Evolutionary conservation across 2,888 invertebrate genomes (phyloP).

Genomic region (Tipula helvola): DNA sequence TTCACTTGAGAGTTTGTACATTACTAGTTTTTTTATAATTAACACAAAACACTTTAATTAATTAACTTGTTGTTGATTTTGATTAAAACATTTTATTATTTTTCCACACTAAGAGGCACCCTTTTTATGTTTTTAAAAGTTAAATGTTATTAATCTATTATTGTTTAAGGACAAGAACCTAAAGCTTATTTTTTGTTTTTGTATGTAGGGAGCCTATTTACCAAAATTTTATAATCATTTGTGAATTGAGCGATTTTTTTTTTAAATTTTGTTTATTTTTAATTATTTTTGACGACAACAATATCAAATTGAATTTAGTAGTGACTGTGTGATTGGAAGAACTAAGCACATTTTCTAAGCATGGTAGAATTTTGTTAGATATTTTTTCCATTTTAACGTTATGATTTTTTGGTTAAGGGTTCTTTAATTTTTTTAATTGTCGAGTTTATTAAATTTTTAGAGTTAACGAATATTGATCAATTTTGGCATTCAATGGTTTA

Average conservation of each 20-base stretch:
- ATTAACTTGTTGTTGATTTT: slow-evolving; percentile 12
- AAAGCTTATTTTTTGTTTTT: neutral
- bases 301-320: slow-evolving; percentile 21
- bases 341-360: slow-evolving; percentile 40
- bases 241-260: slow-evolving; percentile 9
- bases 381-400: neutral
- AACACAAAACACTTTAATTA: slow-evolving; percentile 6
- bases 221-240: neutral
- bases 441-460: neutral
- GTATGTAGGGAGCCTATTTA: slow-evolving; percentile 5
- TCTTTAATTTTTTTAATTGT: neutral
- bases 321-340: slow-evolving; percentile 37
- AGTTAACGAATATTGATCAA: neutral
- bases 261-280: neutral
- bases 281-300: neutral
- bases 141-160: neutral
- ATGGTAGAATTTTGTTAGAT: slow-evolving; percentile 33
- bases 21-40: slow-evolving; percentile 10
- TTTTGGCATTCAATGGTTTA: neutral
- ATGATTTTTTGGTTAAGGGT: neutral
- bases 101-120: neutral
- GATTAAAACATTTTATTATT: slow-evolving; percentile 13
- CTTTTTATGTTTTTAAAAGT: neutral
- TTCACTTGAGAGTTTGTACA: slow-evolving; percentile 12
- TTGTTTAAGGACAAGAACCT: neutral